A percentile compares a stretch with the other conserved stretches of the same genome.
phyloP scores from a whole-genome alignment of 2,113 vertebrate species.

The Gallinago media region DNA sequence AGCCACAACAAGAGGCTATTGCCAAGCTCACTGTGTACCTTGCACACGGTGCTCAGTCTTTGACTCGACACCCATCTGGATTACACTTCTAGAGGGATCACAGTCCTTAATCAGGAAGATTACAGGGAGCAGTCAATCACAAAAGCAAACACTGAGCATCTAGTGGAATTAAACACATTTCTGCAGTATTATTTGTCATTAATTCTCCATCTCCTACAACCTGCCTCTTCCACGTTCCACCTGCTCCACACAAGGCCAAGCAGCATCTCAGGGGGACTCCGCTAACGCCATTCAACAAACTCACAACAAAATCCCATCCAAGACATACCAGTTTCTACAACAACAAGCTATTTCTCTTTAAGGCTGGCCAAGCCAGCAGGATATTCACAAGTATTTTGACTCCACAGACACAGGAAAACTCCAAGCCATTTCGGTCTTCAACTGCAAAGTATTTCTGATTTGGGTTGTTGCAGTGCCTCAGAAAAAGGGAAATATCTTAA shows the following conservation, averaged over 20 bases:
- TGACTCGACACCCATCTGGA: background rate
- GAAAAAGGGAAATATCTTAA: constrained; percentile 10
- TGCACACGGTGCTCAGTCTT: fast-evolving
- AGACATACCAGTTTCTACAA: fast-evolving
- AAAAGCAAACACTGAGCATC: background rate
- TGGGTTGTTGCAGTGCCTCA: background rate
- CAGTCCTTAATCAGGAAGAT: background rate
- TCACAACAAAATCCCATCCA: background rate
- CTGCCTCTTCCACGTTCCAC: background rate
- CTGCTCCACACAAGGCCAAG: background rate
- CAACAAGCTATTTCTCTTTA: background rate
- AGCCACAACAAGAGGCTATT: background rate
- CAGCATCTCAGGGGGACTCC: fast-evolving
- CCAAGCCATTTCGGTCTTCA: background rate
- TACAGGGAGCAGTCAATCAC: background rate
- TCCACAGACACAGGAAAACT: background rate
- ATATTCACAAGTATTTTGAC: background rate
- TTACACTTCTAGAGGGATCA: background rate
- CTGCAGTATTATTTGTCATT: background rate
- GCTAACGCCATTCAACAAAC: background rate
- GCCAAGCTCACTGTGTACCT: too few species aligned
- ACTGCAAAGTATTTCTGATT: background rate
- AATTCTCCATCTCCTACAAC: background rate
- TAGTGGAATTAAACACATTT: background rate
- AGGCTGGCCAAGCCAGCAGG: background rate